phyloP scores from a whole-genome alignment of 2,113 vertebrate species.

The Cololabis saira region DNA sequence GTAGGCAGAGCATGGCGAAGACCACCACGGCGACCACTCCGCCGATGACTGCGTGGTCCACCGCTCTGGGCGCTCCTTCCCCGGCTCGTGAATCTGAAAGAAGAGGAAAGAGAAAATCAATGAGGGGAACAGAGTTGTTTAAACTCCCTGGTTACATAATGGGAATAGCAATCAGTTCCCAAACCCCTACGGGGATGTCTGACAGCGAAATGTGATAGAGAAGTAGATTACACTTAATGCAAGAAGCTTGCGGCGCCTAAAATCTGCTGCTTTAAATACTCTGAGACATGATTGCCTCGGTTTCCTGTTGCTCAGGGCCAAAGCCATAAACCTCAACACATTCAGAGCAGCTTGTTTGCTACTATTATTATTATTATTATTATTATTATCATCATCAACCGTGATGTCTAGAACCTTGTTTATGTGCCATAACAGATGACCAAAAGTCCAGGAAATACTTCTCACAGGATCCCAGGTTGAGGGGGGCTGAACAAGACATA shows the following conservation, averaged over 20 bases:
- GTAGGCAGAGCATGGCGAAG: constrained; percentile 98
- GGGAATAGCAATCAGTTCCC: constrained; percentile 2
- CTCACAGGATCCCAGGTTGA: too few species aligned
- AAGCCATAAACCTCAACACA: constrained; percentile 2
- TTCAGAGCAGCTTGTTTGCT: neutral
- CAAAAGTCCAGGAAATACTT: too few species aligned
- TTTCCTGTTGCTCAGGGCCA: neutral
- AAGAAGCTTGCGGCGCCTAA: neutral
- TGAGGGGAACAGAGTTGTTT: neutral
- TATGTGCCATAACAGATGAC: too few species aligned
- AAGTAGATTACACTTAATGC: constrained; percentile 15
- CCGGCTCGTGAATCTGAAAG: constrained; percentile 93
- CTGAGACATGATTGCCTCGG: neutral
- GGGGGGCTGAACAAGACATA: too few species aligned
- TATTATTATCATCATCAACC: too few species aligned
- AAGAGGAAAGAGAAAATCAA: constrained; percentile 18
- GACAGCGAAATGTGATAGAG: constrained; percentile 21
- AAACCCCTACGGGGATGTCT: neutral
- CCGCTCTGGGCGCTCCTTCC: constrained; percentile 89
- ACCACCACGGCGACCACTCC: constrained; percentile 98
- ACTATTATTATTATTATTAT: neutral
- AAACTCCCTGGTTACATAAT: neutral
- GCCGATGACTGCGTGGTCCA: constrained; percentile 97
- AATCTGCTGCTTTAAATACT: constrained; percentile 13
- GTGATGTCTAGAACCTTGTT: too few species aligned